A percentile compares a stretch with the other conserved stretches of the same genome.
phyloP scores from a whole-genome alignment of 2,113 vertebrate species.

The Limanda limanda region DNA sequence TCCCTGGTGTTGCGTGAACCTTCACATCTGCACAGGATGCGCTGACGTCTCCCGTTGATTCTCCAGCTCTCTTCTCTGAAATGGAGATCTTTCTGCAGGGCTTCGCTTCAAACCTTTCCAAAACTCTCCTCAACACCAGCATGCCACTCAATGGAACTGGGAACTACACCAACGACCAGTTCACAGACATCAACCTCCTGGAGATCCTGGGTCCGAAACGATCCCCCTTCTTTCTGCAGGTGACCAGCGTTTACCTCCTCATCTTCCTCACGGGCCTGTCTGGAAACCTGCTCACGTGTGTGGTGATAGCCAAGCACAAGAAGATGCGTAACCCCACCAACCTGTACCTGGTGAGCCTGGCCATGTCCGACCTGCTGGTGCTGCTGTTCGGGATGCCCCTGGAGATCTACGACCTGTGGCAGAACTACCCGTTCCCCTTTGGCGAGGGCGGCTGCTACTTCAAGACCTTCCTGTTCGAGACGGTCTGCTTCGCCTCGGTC shows the following conservation, averaged over 20 bases:
- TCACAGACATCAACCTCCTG: slow-evolving; percentile 72
- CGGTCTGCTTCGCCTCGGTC: slow-evolving; percentile 84
- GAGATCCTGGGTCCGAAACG: slow-evolving; percentile 80
- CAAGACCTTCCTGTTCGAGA: slow-evolving; percentile 85
- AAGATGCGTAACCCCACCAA: slow-evolving; percentile 86
- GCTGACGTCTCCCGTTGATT: slow-evolving; percentile 11
- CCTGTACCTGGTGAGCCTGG: slow-evolving; percentile 84
- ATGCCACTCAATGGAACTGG: slow-evolving; percentile 53
- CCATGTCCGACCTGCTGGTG: slow-evolving; percentile 81
- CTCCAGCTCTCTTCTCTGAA: slow-evolving; percentile 11
- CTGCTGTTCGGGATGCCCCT: slow-evolving; percentile 84
- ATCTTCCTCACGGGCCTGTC: slow-evolving; percentile 82
- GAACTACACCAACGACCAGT: slow-evolving; percentile 54
- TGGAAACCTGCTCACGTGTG: slow-evolving; percentile 84
- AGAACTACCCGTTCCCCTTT: slow-evolving; percentile 86
- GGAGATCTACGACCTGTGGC: slow-evolving; percentile 85
- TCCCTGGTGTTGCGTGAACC: slow-evolving; percentile 1
- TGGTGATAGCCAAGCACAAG: slow-evolving; percentile 81
- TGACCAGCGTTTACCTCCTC: slow-evolving; percentile 78
- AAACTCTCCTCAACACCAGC: slow-evolving; percentile 51
- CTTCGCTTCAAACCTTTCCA: slow-evolving; percentile 62
- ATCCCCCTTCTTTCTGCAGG: slow-evolving; percentile 81
- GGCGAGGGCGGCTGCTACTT: slow-evolving; percentile 83
- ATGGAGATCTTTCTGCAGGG: slow-evolving; percentile 71
- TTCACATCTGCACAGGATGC: slow-evolving; percentile 8